Evolutionary conservation across 2,888 invertebrate genomes (phyloP).

Genomic region (Pammene aurita): DNA sequence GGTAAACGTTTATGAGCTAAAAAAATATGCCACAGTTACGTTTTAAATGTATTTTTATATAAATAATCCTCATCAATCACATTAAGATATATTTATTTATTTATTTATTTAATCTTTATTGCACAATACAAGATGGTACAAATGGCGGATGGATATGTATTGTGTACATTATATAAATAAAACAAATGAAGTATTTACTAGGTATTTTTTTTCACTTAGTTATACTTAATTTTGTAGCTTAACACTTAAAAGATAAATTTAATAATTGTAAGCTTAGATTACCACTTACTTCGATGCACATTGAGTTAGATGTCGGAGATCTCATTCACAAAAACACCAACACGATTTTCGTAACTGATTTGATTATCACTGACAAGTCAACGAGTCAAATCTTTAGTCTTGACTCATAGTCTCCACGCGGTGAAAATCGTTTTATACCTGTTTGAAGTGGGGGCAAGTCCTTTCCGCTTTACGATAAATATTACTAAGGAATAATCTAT

Average conservation of each 20-base stretch:
- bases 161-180: too few species aligned
- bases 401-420: constrained; percentile 11
- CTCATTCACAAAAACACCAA: constrained; percentile 14
- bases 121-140: too few species aligned
- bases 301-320: constrained; percentile 1
- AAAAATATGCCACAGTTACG: too few species aligned
- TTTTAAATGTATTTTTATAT: too few species aligned
- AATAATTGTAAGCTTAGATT: neutral
- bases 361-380: constrained; percentile 18
- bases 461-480: neutral
- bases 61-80: too few species aligned
- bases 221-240: too few species aligned
- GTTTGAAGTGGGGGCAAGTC: constrained; percentile 13
- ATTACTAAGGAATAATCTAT: neutral
- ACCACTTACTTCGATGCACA: constrained; percentile 35
- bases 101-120: too few species aligned
- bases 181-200: too few species aligned
- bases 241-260: neutral
- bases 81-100: too few species aligned
- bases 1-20: too few species aligned
- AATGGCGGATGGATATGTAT: too few species aligned
- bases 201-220: neutral
- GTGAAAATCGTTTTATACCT: constrained; percentile 25
- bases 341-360: constrained; percentile 4
- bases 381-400: constrained; percentile 15